A percentile compares a stretch with the other conserved stretches of the same genome.
phyloP scores from a whole-genome alignment of 2,113 vertebrate species.

The Calonectris borealis region DNA sequence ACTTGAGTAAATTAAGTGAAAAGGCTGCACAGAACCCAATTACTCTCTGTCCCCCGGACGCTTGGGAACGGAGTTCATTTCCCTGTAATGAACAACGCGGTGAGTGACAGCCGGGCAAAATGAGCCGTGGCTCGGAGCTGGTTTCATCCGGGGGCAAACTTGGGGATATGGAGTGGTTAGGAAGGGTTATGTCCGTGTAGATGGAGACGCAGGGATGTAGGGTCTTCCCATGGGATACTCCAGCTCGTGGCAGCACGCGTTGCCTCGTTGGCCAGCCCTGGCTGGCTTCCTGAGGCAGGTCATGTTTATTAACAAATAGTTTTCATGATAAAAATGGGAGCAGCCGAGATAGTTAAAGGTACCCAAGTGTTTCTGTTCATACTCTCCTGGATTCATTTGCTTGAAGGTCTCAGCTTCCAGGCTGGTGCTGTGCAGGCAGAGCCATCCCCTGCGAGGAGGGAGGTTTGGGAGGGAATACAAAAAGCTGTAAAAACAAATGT shows the following conservation, averaged over 20 bases:
- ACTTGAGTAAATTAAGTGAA: constrained; percentile 75
- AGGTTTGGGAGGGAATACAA: not conserved
- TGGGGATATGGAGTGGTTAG: not conserved
- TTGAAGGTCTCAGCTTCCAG: not conserved
- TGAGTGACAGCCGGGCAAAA: constrained; percentile 65
- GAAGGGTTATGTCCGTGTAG: not conserved
- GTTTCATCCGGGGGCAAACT: not conserved
- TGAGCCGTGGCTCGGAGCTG: not conserved
- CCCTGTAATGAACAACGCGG: constrained; percentile 58
- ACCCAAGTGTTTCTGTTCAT: not conserved
- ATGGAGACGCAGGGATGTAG: not conserved
- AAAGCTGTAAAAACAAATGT: not conserved
- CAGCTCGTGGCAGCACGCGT: not conserved
- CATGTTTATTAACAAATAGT: not conserved
- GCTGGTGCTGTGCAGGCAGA: not conserved
- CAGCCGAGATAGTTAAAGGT: not conserved
- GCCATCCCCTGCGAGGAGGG: not conserved
- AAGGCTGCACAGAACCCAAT: constrained; percentile 65
- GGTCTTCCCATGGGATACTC: not conserved
- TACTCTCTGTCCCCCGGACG: constrained; percentile 13
- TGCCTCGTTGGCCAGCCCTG: not conserved
- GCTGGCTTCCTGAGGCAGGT: constrained; percentile 25
- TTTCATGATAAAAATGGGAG: not conserved
- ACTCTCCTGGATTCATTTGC: not conserved
- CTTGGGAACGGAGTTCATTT: constrained; percentile 71